Percentiles rank a stretch among this genome's conserved stretches.
phyloP scores from a whole-genome alignment of 2,113 vertebrate genomes.

The Labrus mixtus region DNA sequence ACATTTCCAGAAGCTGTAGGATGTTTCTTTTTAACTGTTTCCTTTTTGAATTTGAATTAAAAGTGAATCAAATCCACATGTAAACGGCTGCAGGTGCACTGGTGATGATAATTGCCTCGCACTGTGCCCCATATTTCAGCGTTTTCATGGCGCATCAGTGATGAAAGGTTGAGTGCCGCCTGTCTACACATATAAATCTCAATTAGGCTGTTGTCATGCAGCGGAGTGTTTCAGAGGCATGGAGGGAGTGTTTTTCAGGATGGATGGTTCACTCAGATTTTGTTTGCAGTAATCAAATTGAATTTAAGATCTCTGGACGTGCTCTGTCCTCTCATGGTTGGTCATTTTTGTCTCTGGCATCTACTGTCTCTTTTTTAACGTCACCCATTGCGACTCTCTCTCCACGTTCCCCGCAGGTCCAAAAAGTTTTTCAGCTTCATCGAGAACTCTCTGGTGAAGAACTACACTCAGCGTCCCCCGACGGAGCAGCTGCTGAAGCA shows the following conservation, averaged over 20 bases:
- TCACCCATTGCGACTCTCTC: neutral
- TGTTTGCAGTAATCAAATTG: constrained; percentile 10
- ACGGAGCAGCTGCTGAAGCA: constrained; percentile 98
- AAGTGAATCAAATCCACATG: too few relatives aligned
- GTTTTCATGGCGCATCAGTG: constrained; percentile 16
- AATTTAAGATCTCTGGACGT: neutral
- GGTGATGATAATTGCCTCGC: constrained; percentile 7
- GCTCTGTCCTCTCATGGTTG: neutral
- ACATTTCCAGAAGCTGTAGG: too few relatives aligned
- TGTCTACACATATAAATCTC: constrained; percentile 30
- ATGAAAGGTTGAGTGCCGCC: constrained; percentile 22
- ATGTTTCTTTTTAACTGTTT: too few relatives aligned
- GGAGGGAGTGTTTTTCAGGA: constrained; percentile 3
- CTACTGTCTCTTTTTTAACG: constrained; percentile 1
- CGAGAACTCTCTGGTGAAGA: constrained; percentile 97
- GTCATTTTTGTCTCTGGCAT: constrained; percentile 4
- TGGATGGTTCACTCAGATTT: neutral
- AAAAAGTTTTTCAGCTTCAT: constrained; percentile 99
- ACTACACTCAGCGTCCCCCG: constrained; percentile 95
- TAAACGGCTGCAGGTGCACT: constrained; percentile 33
- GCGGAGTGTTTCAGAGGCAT: neutral
- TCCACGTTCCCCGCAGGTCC: constrained; percentile 84
- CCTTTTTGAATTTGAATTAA: too few relatives aligned
- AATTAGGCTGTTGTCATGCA: constrained; percentile 8
- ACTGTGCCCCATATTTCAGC: neutral